Conservation (phyloP, 2,888 invertebrate species). For the Orchesella flavescens region DNA sequence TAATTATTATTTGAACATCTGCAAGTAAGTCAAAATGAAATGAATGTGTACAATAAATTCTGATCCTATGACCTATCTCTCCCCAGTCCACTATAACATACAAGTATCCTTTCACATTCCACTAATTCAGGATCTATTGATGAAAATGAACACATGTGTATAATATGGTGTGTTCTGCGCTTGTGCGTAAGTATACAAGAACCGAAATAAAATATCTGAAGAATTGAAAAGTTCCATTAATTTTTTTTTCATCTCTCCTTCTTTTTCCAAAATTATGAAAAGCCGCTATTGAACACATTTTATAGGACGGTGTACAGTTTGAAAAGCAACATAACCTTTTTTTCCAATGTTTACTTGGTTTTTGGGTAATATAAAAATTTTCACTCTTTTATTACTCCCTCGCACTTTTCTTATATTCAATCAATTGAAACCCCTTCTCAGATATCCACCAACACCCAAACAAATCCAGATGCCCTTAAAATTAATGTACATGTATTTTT, state of each 20-base stretch:
- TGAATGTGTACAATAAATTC: neutral
- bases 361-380: conserved; percentile 24
- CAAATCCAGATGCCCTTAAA: conserved; percentile 47
- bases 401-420: conserved; percentile 52
- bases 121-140: neutral
- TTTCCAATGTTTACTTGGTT: conserved; percentile 40
- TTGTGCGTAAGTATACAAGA: conserved; percentile 11
- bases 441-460: conserved; percentile 34
- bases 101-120: conserved; percentile 3
- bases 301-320: neutral
- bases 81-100: neutral
- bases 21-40: conserved; percentile 15
- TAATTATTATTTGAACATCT: conserved; percentile 49
- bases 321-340: conserved; percentile 9
- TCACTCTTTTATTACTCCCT: conserved; percentile 56
- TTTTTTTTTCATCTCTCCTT: conserved; percentile 29
- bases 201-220: conserved; percentile 44
- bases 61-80: conserved; percentile 15
- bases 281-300: conserved; percentile 45
- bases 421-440: conserved; percentile 35
- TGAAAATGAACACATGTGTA: conserved; percentile 51
- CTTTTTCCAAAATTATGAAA: conserved; percentile 54
- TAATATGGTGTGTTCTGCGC: conserved; percentile 15
- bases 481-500: neutral
- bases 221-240: conserved; percentile 48